A percentile compares a stretch with the other conserved stretches of the same genome.
Conservation (phyloP, 2,888 invertebrate genomes). For the Idaea biselata region DNA sequence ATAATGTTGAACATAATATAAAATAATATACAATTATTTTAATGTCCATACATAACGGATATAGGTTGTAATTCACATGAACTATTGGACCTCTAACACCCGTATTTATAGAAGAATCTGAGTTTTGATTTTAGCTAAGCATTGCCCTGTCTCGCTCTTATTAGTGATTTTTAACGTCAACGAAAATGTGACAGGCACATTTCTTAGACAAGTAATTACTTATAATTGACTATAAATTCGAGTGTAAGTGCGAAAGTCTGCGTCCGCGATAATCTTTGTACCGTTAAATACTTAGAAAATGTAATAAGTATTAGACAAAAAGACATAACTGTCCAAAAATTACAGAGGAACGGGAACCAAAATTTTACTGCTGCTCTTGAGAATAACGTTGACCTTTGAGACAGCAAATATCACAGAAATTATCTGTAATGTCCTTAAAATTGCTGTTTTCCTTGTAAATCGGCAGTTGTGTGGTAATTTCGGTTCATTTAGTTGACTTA, state of each 20-base stretch:
- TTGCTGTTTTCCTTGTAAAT: slow-evolving; percentile 24
- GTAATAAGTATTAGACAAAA: slow-evolving; percentile 5
- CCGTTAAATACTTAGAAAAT: slow-evolving; percentile 15
- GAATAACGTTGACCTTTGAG: slow-evolving; percentile 37
- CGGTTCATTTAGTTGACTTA: slow-evolving; percentile 21
- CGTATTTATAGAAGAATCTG: no score
- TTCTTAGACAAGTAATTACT: no score
- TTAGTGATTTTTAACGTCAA: no score
- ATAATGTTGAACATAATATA: not conserved
- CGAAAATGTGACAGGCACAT: no score
- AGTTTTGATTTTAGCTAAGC: no score
- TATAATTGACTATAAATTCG: no score
- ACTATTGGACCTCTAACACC: not conserved
- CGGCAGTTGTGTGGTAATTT: slow-evolving; percentile 24
- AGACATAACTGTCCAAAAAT: slow-evolving; percentile 26
- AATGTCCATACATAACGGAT: not conserved
- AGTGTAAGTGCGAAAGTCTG: no score
- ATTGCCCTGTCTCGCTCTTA: no score
- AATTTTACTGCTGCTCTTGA: slow-evolving; percentile 27
- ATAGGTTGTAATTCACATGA: not conserved
- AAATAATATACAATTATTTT: not conserved
- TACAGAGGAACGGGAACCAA: slow-evolving; percentile 41
- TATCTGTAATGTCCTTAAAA: slow-evolving; percentile 26
- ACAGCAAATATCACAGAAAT: slow-evolving; percentile 27
- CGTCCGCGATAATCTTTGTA: no score